A percentile compares a stretch with the other conserved stretches of the same genome.
phyloP scores from a whole-genome alignment of 2,888 invertebrate genomes.

The Synanthedon myopaeformis region DNA sequence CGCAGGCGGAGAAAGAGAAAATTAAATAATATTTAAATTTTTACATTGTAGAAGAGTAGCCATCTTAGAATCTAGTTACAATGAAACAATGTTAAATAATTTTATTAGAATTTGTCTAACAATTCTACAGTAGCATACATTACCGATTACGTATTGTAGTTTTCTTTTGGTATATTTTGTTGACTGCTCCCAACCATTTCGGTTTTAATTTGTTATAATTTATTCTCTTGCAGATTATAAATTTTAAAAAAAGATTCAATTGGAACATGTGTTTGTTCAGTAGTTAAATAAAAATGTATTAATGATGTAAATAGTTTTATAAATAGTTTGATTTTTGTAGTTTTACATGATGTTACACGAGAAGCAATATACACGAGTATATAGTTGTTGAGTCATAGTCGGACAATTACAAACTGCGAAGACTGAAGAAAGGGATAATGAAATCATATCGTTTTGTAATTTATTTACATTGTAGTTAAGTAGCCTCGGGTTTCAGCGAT shows the following conservation, averaged over 20 bases:
- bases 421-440: conserved; percentile 66
- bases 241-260: no score
- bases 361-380: conserved; percentile 44
- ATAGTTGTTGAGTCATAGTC: conserved; percentile 59
- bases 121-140: background rate
- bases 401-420: conserved; percentile 63
- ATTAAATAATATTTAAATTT: conserved; percentile 50
- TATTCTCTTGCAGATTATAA: no score
- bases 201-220: no score
- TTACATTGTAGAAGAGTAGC: conserved; percentile 64
- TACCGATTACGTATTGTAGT: background rate
- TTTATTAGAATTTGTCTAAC: conserved; percentile 29
- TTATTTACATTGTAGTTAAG: conserved; percentile 51
- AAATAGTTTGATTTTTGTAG: conserved; percentile 3
- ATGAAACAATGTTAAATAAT: conserved; percentile 39
- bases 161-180: background rate
- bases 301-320: conserved; percentile 50
- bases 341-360: conserved; percentile 32
- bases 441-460: conserved; percentile 69
- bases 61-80: conserved; percentile 62
- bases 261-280: no score
- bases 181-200: no score
- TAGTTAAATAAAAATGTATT: conserved; percentile 13
- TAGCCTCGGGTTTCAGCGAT: conserved; percentile 41
- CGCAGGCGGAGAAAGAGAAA: conserved; percentile 65